Base-by-base conservation (phyloP, 2,113 vertebrate species). In the Phaethon lepturus region DNA sequence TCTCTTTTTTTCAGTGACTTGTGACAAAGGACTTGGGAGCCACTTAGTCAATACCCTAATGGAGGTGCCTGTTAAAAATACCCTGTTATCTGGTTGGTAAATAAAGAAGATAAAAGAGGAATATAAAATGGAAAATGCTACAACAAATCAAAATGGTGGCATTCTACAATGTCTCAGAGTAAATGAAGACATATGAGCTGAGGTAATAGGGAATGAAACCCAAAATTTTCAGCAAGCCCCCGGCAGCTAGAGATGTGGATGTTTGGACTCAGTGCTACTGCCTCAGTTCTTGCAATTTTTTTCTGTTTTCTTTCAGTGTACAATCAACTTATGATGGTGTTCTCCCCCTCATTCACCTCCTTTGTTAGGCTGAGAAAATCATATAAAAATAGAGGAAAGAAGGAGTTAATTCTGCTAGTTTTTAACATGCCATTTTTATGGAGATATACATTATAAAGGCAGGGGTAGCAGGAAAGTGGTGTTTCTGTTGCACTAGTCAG, bases 61-160 rank as follows among this genome's bases (percentile, higher is more conserved):
- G 78, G 92, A 96, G 81, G 90, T 92, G 59, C 81, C 85, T 90
- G 69, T 95, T 93, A 93, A 97, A 95, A 95, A 94, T 85, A 95
- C 76, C 23, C 40, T 75, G 56, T 79, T 87, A 81, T 69, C 94
- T 94, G 31, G 49, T 72, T 93, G 67, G 78, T 90, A 89, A 86
- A 95, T 93, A 90, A 96, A 95, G 86, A 92, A 95, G 69, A 84
- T 88, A 91, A 86, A 93, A 95, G 38, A 86, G 64, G 47, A 88
- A 66, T 33, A 25, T 88, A 62, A 35, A 95, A 35, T 58, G 50
- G 74, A 82, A 95, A 87, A 85, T 78, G 67, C 68, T 89, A 56
- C 44, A 74, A 75, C 72, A 91, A 89, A 75, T 91, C 56, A 95
- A 92, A 95, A 81, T 62, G 56, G 86, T 73, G 72, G 25, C 56